Conservation (phyloP, 2,113 vertebrate species). For the Phrynocephalus versicolor region DNA sequence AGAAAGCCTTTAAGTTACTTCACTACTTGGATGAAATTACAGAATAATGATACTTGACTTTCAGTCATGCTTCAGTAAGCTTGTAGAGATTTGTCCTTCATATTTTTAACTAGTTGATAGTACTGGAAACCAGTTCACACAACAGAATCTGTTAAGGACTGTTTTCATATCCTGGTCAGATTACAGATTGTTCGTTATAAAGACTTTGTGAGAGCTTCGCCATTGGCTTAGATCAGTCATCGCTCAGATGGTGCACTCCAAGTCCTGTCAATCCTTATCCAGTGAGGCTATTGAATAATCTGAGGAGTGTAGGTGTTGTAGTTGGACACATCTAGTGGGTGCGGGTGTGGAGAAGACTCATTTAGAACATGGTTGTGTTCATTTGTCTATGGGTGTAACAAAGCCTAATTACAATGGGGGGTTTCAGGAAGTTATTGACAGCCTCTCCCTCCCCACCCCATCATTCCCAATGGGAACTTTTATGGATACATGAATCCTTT, state of each 20-base stretch:
- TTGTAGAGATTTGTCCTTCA: slow-evolving; percentile 50
- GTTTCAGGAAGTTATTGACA: neutral
- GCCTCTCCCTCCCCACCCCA: neutral
- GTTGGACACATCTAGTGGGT: neutral
- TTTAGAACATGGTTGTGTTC: neutral
- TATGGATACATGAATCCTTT: neutral
- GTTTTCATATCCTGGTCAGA: neutral
- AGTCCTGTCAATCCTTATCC: neutral
- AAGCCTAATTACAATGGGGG: neutral
- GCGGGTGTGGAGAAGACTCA: neutral
- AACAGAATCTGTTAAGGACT: neutral
- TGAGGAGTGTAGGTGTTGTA: too few species aligned
- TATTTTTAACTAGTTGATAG: slow-evolving; percentile 52
- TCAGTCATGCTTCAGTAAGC: slow-evolving; percentile 60
- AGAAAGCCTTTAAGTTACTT: slow-evolving; percentile 62
- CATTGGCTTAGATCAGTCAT: neutral
- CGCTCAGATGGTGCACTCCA: neutral
- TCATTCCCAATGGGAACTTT: neutral
- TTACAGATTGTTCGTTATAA: neutral
- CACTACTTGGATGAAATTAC: slow-evolving; percentile 65
- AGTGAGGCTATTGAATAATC: neutral
- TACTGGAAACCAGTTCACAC: slow-evolving; percentile 39
- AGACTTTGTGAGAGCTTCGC: neutral
- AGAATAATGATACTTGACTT: slow-evolving; percentile 70
- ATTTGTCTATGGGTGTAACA: neutral